Base-by-base conservation (phyloP, 2,888 invertebrate species). In the Chesias legatella region DNA sequence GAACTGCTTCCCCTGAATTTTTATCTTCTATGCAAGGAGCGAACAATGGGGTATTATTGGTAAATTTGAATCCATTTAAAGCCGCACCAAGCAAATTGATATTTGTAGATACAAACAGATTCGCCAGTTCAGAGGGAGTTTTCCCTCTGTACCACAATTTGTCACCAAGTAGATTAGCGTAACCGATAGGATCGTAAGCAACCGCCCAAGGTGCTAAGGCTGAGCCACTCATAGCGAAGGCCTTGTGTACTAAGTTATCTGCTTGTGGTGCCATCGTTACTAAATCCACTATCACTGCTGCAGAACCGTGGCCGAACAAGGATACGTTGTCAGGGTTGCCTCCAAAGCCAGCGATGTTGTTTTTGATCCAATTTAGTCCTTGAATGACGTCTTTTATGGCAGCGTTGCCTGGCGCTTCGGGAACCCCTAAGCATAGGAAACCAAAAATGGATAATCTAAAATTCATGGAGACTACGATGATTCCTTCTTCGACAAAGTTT, bases 311-410 rank as follows among this genome's bases (percentile, higher is more conserved):
- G 0, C 97, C 97, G 67, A 95, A 89, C 0, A 97, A 70, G 0
- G 95, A 93, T 1, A 97, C 90, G 54, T 92, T 92, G 26, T 90
- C 89, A 0, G 92, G 91, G 73, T 96, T 92, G 0, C 94, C 70
- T 10, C 67, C 65, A 17, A 70, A 70, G 6, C 53, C 54, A 2
- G 43, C 61, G 9, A 70, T 66, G 65, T 96, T 94, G 34, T 91
- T 86, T 53, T 91, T 89, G 0, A 94, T 88, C 95, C 95, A 94
- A 48, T 89, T 72, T 36, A 98, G 78, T 0, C 94, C 95, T 79
- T 94, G 89, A 47, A 94, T 90, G 49, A 97, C 94, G 69, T 98
- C 97, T 68, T 93, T 92, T 11, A 98, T 74, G 0, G 97, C 97
- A 52, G 94, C 92, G 69, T 98, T 98, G 0, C 97, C 97, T 0